A percentile compares a stretch with the other conserved stretches of the same genome.
phyloP scores from a whole-genome alignment of 2,888 invertebrate genomes.

The Tetragnatha montana region DNA sequence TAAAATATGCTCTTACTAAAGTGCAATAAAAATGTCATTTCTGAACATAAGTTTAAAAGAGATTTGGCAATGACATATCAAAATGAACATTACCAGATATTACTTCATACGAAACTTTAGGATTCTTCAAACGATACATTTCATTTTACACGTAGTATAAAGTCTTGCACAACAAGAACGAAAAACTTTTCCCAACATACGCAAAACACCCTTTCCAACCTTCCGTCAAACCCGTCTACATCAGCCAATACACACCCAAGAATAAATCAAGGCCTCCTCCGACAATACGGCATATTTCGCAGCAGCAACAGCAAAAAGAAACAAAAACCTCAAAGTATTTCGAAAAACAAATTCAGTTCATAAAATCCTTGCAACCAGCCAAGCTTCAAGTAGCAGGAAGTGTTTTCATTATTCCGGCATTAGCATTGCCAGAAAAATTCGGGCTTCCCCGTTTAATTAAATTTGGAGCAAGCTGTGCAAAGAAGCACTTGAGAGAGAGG shows the following conservation, averaged over 20 bases:
- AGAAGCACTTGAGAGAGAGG: slow-evolving; percentile 34
- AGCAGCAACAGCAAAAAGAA: background rate
- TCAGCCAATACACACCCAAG: background rate
- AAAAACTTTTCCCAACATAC: too few species aligned
- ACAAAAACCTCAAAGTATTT: background rate
- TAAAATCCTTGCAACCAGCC: background rate
- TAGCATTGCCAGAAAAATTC: slow-evolving; percentile 44
- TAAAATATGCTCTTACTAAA: too few species aligned
- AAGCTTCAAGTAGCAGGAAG: background rate
- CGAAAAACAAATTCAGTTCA: background rate
- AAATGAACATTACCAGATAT: too few species aligned
- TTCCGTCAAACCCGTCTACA: background rate
- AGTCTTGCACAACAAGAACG: too few species aligned
- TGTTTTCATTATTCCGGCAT: slow-evolving; percentile 54
- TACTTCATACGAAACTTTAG: too few species aligned
- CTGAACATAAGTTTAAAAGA: too few species aligned
- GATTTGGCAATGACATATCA: too few species aligned
- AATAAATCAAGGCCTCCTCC: background rate
- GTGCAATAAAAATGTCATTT: too few species aligned
- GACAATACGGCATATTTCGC: background rate
- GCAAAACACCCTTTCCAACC: too few species aligned
- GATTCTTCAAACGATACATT: too few species aligned
- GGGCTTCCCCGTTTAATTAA: slow-evolving; percentile 36
- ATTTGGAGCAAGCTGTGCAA: slow-evolving; percentile 45
- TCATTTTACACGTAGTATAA: too few species aligned